Evolutionary conservation across 2,797 vertebrate genomes (phyloP).

Genomic region (Syngnathus rostellatus): DNA sequence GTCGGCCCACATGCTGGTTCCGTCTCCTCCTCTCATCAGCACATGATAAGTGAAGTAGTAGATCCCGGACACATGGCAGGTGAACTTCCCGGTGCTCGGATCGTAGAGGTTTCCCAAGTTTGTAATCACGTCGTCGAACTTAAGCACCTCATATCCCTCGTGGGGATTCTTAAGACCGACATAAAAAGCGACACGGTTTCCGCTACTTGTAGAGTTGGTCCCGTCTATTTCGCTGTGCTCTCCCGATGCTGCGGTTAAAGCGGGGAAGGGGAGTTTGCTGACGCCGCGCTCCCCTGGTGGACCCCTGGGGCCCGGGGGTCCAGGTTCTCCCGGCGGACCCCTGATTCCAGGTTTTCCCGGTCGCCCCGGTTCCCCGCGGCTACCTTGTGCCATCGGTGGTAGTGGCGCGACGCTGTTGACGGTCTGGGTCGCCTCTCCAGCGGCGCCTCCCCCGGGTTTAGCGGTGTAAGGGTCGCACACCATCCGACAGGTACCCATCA

Average conservation of each 20-base stretch:
- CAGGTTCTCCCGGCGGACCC: constrained; percentile 80
- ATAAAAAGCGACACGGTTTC: constrained; percentile 85
- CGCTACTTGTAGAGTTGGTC: constrained; percentile 60
- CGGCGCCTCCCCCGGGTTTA: constrained; percentile 66
- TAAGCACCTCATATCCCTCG: constrained; percentile 91
- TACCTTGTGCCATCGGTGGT: constrained; percentile 78
- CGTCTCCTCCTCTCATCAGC: constrained; percentile 91
- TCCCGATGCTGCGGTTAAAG: constrained; percentile 53
- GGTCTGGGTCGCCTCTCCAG: constrained; percentile 83
- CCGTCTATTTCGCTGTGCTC: constrained; percentile 57
- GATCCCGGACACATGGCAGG: constrained; percentile 87
- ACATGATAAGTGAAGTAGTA: constrained; percentile 96
- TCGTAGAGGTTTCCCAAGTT: constrained; percentile 91
- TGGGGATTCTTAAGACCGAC: constrained; percentile 92
- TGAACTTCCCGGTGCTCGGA: constrained; percentile 85
- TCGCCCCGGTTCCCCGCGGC: constrained; percentile 80
- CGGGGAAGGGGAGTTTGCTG: constrained; percentile 65
- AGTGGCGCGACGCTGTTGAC: constrained; percentile 72
- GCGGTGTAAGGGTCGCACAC: constrained; percentile 86
- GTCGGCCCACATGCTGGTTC: constrained; percentile 98
- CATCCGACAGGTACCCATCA: constrained; percentile 96
- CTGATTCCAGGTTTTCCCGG: constrained; percentile 80
- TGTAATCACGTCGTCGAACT: constrained; percentile 94
- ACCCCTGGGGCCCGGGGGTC: constrained; percentile 81
- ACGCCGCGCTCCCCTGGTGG: constrained; percentile 79